Conservation (phyloP, 2,888 invertebrate genomes). For the Entomobrya proxima region DNA sequence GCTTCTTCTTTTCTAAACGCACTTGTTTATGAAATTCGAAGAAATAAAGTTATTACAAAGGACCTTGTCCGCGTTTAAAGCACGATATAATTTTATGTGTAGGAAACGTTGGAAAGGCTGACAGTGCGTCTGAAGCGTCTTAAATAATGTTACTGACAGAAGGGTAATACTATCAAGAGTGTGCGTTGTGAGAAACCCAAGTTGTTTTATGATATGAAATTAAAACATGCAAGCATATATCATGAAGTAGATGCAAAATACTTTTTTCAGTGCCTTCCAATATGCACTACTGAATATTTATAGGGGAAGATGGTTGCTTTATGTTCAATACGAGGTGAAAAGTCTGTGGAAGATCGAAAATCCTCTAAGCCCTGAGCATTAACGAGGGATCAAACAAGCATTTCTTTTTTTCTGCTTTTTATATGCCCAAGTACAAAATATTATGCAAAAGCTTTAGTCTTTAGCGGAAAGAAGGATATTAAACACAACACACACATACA, state of each 20-base stretch:
- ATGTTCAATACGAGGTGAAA: constrained; percentile 23
- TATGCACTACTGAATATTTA: neutral
- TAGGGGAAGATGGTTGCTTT: neutral
- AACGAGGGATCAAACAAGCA: constrained; percentile 49
- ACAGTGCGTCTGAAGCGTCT: neutral
- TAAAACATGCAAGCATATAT: constrained; percentile 28
- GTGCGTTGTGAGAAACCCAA: neutral
- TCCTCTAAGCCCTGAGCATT: constrained; percentile 49
- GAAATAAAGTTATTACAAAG: constrained; percentile 22
- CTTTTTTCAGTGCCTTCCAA: neutral
- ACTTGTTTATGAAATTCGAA: neutral
- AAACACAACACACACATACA: neutral
- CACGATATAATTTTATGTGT: constrained; percentile 22
- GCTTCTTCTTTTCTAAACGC: neutral
- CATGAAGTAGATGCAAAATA: neutral
- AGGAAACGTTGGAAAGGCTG: neutral
- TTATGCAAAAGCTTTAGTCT: constrained; percentile 7
- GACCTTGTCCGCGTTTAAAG: constrained; percentile 59
- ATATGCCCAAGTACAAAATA: neutral
- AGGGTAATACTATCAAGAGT: neutral
- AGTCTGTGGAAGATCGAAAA: constrained; percentile 31
- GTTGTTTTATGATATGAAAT: constrained; percentile 42
- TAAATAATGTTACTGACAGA: neutral
- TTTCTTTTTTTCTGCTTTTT: constrained; percentile 4
- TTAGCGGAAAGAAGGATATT: neutral